phyloP scores from a whole-genome alignment of 2,113 vertebrate genomes.

The Gobius niger region DNA sequence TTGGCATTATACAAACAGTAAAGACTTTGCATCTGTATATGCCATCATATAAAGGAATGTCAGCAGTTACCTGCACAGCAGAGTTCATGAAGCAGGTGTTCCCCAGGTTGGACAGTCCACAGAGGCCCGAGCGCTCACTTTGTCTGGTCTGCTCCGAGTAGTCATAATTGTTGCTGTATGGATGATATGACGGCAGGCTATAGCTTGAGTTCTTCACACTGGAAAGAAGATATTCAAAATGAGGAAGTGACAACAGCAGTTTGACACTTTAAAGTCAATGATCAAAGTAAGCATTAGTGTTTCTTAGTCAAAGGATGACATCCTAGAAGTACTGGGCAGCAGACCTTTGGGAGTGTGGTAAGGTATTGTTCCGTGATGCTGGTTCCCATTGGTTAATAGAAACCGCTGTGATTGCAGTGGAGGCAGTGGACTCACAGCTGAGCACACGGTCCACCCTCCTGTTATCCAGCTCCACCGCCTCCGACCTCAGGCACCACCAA shows the following conservation, averaged over 20 bases:
- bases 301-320: conserved; percentile 7
- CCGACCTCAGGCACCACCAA: conserved; percentile 87
- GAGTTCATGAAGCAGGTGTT: conserved; percentile 99
- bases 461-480: conserved; percentile 83
- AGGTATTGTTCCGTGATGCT: conserved; percentile 33
- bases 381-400: conserved; percentile 70
- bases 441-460: conserved; percentile 80
- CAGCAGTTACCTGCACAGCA: conserved; percentile 89
- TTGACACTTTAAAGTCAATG: background rate
- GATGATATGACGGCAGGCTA: conserved; percentile 90
- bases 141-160: conserved; percentile 92
- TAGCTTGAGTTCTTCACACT: conserved; percentile 99
- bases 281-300: background rate
- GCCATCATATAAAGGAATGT: conserved; percentile 3
- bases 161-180: conserved; percentile 95
- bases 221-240: conserved; percentile 54
- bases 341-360: conserved; percentile 59
- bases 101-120: conserved; percentile 97
- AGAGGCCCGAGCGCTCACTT: conserved; percentile 91
- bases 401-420: conserved; percentile 68
- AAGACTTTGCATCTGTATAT: background rate
- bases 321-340: conserved; percentile 31
- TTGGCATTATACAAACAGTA: background rate
- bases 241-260: background rate
- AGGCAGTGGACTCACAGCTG: conserved; percentile 75